Evolutionary conservation across 2,888 invertebrate genomes (phyloP).

Genomic region (Lacanobia wlatinum): DNA sequence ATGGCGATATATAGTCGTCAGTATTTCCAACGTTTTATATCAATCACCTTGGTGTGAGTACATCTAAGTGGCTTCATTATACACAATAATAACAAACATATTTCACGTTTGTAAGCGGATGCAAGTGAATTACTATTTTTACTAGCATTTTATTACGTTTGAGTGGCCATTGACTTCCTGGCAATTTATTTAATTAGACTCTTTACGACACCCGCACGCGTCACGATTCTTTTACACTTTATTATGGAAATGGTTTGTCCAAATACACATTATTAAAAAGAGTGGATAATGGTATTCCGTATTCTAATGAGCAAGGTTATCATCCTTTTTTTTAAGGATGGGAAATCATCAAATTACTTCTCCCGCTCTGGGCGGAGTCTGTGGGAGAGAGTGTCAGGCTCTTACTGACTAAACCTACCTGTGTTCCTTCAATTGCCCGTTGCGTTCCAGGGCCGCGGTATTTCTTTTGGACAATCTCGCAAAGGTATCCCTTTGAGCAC

Average conservation of each 20-base stretch:
- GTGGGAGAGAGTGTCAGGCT: background rate
- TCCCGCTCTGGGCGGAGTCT: background rate
- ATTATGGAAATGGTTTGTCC: constrained; percentile 1
- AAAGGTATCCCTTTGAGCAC: background rate
- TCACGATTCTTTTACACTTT: constrained; percentile 30
- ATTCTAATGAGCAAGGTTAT: background rate
- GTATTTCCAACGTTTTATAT: constrained; percentile 9
- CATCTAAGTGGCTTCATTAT: constrained; percentile 26
- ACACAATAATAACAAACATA: constrained; percentile 42
- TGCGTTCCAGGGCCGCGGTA: background rate
- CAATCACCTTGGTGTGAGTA: constrained; percentile 35
- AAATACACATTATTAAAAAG: background rate
- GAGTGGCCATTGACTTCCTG: constrained; percentile 45
- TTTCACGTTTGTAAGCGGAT: constrained; percentile 50
- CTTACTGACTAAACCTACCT: too few species aligned
- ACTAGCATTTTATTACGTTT: constrained; percentile 47
- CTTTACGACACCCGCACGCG: constrained; percentile 41
- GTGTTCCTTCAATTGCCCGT: background rate
- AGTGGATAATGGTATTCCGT: background rate
- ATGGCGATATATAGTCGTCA: background rate
- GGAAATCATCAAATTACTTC: background rate
- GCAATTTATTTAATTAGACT: constrained; percentile 52
- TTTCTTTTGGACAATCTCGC: background rate
- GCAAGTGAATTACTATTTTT: constrained; percentile 47
- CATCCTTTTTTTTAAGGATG: background rate